Percentiles rank a stretch among this genome's conserved stretches.
These are phyloP conservation scores for Ceratina australensis DNA, from an alignment of 1,140 invertebrate species.

Conservation along the genomic window DNA sequence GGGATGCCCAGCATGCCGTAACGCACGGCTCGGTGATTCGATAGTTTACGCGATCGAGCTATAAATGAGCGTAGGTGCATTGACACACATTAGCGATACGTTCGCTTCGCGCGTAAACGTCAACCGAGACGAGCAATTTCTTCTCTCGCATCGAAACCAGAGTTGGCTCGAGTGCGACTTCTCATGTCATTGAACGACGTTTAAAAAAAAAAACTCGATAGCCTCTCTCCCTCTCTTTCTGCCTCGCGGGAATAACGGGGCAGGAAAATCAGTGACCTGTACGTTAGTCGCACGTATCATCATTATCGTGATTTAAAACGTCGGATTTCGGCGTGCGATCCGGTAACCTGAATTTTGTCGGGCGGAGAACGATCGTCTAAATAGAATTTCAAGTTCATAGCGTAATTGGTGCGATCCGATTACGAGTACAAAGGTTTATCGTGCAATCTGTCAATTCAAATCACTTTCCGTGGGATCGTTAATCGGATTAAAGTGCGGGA, in stretches of 20 bases:
- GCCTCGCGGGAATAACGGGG: too few relatives aligned
- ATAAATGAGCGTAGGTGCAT: conserved; percentile 15
- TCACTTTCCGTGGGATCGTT: conserved; percentile 43
- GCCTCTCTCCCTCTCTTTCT: not conserved
- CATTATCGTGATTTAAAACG: conserved; percentile 39
- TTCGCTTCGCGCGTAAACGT: conserved; percentile 10
- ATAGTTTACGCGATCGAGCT: conserved; percentile 21
- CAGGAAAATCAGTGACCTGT: conserved; percentile 31
- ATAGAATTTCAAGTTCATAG: conserved; percentile 50
- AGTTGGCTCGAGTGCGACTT: not conserved
- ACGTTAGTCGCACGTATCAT: not conserved
- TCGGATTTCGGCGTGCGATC: conserved; percentile 3
- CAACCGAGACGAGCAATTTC: conserved; percentile 8
- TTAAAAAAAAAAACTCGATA: not conserved
- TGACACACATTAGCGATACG: not conserved
- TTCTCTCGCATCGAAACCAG: not conserved
- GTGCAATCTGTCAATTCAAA: conserved; percentile 44
- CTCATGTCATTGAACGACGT: not conserved
- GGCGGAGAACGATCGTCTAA: conserved; percentile 20
- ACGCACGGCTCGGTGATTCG: conserved; percentile 18
- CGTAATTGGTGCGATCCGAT: conserved; percentile 44
- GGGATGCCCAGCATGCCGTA: not conserved
- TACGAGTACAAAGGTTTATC: conserved; percentile 37
- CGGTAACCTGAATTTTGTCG: conserved; percentile 15
- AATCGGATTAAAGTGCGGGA: conserved; percentile 43